Evolutionary conservation across 1,140 invertebrate species (phyloP).

Genomic region (Drosophila parvula): DNA sequence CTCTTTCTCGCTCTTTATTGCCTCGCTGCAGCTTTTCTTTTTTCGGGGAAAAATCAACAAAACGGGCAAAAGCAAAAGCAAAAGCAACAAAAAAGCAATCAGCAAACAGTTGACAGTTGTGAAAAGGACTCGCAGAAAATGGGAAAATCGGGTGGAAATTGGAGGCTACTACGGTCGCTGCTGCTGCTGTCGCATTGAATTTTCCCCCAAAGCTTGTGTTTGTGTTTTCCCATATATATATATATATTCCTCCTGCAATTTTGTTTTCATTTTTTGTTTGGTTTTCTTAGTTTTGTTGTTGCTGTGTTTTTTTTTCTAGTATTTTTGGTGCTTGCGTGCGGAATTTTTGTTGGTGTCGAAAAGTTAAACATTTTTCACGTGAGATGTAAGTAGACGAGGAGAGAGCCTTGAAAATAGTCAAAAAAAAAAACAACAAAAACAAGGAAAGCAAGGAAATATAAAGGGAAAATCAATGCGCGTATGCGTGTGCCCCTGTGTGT

Average conservation of each 20-base stretch:
- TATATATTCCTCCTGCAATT: constrained; percentile 2
- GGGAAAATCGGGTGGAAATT: constrained; percentile 14
- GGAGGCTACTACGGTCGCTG: not conserved
- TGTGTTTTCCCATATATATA: constrained; percentile 22
- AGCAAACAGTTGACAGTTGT: constrained; percentile 35
- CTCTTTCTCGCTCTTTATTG: not conserved
- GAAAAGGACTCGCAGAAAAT: constrained; percentile 39
- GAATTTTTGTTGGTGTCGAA: constrained; percentile 55
- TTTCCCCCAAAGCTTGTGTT: constrained; percentile 29
- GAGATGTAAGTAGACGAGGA: constrained; percentile 54
- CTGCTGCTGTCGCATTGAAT: constrained; percentile 23
- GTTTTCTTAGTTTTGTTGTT: not conserved
- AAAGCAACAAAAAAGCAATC: constrained; percentile 39
- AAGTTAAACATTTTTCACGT: constrained; percentile 62
- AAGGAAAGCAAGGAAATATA: constrained; percentile 16
- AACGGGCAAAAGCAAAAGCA: not conserved
- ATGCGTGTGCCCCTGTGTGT: constrained; percentile 35
- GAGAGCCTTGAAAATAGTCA: constrained; percentile 61
- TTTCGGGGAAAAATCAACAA: constrained; percentile 26
- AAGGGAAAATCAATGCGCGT: constrained; percentile 75
- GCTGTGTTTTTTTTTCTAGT: constrained; percentile 39
- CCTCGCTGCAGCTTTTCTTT: constrained; percentile 7
- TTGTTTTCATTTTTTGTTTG: constrained; percentile 3
- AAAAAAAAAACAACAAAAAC: constrained; percentile 27
- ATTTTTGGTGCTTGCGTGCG: constrained; percentile 76